Base-by-base conservation (phyloP, 2,888 invertebrate genomes). In the Pyrrhia umbra region DNA sequence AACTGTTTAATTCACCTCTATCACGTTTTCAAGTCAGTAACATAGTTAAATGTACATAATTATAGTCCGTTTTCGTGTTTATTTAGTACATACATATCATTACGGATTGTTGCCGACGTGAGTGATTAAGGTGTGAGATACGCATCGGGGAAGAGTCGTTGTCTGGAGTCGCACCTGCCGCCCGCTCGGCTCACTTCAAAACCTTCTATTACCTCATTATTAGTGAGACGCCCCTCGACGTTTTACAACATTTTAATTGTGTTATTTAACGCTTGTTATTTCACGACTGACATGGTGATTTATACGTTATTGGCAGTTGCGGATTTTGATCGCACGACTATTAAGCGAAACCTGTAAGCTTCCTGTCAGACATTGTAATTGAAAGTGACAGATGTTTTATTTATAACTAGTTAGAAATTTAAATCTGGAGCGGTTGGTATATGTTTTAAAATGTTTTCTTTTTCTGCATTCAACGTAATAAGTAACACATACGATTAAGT, bases 211-310 rank as follows among this genome's bases (percentile, higher is more conserved):
- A 91, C 85, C 85, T 86, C 80, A 87, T 90, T 90, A 90, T 90
- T 90, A 90, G 86, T 80, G 80, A 85, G 83, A 89, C 88, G 86
- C 87, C 91, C 89, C 85, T 79, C 77, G 70, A 83, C 85, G 79
- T 89, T 91, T 90, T 86, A 91, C 85, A 90, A 89, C 88, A 81
- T 87, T 90, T 90, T 92, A 90, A 92, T 91, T 91, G 86, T 86
- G 85, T 88, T 91, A 88, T 90, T 90, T 89, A 87, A 90, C 90
- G 90, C 90, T 87, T 89, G 87, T 90, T 88, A 79, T 88, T 84
- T 80, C 76, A 78, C 59, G 73, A 82, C 80, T 83, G 85, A 85
- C 82, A 80, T 54, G 68, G 76, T 85, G 87, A 85, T 88, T 87
- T 85, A 85, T 87, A 79, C 51, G 71, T 62, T 71, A 71, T 75